A percentile compares a stretch with the other conserved stretches of the same genome.
These are phyloP conservation scores for Sebastes reedi DNA, from an alignment of 2,797 vertebrate genomes.

Conservation along the genomic window DNA sequence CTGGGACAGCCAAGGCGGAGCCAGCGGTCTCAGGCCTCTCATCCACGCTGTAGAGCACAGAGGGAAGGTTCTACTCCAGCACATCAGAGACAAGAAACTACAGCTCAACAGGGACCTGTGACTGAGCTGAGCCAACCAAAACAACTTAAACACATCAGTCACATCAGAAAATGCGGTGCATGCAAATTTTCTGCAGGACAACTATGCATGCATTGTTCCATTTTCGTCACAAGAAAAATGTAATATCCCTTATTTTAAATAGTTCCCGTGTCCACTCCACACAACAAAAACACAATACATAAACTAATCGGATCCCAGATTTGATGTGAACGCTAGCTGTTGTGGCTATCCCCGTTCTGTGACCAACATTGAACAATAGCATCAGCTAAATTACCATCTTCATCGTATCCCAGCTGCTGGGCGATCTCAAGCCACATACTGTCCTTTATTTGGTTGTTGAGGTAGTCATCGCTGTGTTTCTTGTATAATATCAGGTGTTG, in stretches of 20 bases:
- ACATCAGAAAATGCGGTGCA: too few species aligned
- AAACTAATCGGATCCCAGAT: background rate
- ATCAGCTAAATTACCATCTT: too few species aligned
- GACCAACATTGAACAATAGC: too few species aligned
- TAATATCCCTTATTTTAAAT: too few species aligned
- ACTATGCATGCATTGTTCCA: too few species aligned
- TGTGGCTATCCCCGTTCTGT: too few species aligned
- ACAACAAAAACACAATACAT: background rate
- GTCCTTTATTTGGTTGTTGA: background rate
- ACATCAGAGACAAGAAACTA: constrained; percentile 83
- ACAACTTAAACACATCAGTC: background rate
- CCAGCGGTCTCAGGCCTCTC: constrained; percentile 74
- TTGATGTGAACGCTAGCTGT: background rate
- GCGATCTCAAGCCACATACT: background rate
- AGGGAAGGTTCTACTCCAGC: constrained; percentile 81
- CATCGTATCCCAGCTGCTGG: too few species aligned
- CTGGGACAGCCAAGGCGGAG: constrained; percentile 87
- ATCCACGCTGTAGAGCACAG: constrained; percentile 82
- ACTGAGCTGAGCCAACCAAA: constrained; percentile 1
- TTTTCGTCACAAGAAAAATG: too few species aligned
- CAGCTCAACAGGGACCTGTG: constrained; percentile 73
- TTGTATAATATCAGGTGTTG: background rate
- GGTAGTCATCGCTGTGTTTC: background rate
- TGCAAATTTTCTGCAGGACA: too few species aligned
- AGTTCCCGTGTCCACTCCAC: too few species aligned